These are phyloP conservation scores for Corythaeola cristata DNA, from an alignment of 2,113 vertebrate genomes.

Conservation along the genomic window DNA sequence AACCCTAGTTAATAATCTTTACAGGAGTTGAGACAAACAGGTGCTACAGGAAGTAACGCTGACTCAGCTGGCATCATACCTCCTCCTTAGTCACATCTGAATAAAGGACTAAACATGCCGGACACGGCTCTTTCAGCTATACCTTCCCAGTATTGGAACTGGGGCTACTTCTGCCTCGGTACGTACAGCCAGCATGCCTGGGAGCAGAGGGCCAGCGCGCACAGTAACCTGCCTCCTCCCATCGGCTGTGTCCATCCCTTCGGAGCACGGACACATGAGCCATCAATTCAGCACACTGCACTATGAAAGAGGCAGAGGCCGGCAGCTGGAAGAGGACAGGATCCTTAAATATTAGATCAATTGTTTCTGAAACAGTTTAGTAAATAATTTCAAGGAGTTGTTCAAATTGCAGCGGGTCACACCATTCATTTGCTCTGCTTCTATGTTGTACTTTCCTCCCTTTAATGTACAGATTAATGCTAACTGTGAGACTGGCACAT, in stretches of 20 bases:
- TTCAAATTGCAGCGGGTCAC: not conserved
- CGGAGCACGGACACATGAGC: accelerated
- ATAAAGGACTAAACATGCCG: not conserved
- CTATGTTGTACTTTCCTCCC: not conserved
- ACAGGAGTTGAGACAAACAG: not conserved
- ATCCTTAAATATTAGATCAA: not conserved
- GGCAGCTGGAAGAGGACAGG: not conserved
- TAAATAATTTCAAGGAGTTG: not conserved
- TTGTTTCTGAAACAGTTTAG: not conserved
- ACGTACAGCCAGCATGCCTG: not conserved
- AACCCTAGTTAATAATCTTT: not conserved
- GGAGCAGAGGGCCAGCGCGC: not conserved
- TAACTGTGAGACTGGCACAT: not conserved
- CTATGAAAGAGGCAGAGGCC: not conserved
- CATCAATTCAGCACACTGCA: not conserved
- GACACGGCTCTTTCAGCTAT: not conserved
- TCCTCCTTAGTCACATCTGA: not conserved
- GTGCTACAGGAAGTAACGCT: slow-evolving; percentile 34
- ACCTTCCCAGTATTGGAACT: not conserved
- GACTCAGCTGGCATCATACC: not conserved
- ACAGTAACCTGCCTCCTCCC: not conserved
- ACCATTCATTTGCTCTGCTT: not conserved
- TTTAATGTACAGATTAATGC: not conserved
- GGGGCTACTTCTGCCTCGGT: not conserved
- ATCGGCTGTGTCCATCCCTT: not conserved